Conservation (phyloP, 2,113 vertebrate genomes). For the Dipodomys merriami region DNA sequence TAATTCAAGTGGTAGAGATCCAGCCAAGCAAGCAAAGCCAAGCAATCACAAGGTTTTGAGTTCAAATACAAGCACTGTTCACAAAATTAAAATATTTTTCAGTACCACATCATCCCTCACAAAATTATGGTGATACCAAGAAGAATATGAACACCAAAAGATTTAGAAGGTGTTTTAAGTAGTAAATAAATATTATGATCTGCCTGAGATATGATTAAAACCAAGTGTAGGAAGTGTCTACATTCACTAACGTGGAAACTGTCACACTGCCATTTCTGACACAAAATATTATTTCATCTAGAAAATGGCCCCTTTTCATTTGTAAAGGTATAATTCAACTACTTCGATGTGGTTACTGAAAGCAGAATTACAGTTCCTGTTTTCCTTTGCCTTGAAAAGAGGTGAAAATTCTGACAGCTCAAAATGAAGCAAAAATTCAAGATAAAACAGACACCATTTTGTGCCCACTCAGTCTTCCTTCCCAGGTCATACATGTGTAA, state of each 20-base stretch:
- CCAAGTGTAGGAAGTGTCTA: conserved; percentile 48
- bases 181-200: conserved; percentile 67
- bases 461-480: conserved; percentile 81
- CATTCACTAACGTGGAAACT: background rate
- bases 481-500: conserved; percentile 83
- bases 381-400: conserved; percentile 77
- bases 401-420: conserved; percentile 79
- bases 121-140: conserved; percentile 25
- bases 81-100: background rate
- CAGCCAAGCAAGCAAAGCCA: no score
- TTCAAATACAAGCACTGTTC: no score
- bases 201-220: conserved; percentile 53
- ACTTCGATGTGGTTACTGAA: conserved; percentile 58
- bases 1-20: no score
- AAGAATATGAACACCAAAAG: background rate
- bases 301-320: conserved; percentile 47
- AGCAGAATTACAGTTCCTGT: conserved; percentile 65
- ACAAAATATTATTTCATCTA: conserved; percentile 59
- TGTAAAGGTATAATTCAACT: conserved; percentile 62
- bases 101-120: conserved; percentile 2
- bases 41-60: no score
- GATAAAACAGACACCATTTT: conserved; percentile 81
- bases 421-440: conserved; percentile 78
- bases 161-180: conserved; percentile 56
- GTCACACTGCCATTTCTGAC: conserved; percentile 56